Evolutionary conservation across 2,113 vertebrate genomes (phyloP).

Genomic region (Turdus rufiventris): DNA sequence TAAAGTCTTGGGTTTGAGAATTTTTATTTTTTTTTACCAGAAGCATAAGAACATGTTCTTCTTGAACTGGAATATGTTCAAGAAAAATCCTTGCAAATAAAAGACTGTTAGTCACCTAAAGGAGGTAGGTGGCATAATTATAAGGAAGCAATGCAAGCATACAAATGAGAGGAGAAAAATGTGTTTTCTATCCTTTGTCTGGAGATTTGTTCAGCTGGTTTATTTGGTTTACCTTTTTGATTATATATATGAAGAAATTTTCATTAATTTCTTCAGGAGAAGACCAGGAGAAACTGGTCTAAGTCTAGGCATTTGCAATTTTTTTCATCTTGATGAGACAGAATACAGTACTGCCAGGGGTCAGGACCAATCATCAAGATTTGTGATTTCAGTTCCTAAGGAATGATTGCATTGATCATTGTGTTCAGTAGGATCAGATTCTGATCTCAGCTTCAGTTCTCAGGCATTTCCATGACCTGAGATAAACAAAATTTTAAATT

Average conservation of each 20-base stretch:
- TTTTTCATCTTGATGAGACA: neutral
- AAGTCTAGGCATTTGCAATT: neutral
- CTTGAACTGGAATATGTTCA: neutral
- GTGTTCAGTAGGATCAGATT: neutral
- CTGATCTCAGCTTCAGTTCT: neutral
- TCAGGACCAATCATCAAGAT: neutral
- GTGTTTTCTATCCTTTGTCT: neutral
- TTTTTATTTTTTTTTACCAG: neutral
- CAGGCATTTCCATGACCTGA: neutral
- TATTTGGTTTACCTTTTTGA: neutral
- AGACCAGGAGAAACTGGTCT: neutral
- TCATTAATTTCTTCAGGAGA: neutral
- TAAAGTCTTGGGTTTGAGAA: neutral
- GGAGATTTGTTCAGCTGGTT: neutral
- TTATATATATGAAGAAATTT: neutral
- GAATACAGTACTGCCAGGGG: neutral
- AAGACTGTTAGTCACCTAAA: neutral
- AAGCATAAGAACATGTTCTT: slow-evolving; percentile 15
- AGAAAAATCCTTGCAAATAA: neutral
- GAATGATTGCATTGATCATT: neutral
- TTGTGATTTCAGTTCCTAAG: neutral
- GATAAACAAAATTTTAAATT: neutral
- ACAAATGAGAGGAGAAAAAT: neutral
- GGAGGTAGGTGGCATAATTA: slow-evolving; percentile 2
- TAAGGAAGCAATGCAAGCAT: neutral